Evolutionary conservation across 2,113 vertebrate genomes (phyloP).

Genomic region (Passer domesticus): DNA sequence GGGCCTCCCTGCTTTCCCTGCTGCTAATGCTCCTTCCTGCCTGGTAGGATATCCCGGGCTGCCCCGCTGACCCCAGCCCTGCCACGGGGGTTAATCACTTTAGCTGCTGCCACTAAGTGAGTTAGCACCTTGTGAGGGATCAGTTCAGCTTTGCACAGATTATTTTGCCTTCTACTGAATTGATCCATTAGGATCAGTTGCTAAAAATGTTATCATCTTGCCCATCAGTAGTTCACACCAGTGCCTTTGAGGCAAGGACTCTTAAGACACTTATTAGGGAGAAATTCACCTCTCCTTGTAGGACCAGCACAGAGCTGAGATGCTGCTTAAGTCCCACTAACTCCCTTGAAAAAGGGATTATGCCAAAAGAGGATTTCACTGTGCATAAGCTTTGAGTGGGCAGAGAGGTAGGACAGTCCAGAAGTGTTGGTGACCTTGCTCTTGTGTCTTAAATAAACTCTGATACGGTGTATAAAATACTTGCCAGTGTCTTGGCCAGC

Average conservation of each 20-base stretch:
- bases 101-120: slow-evolving; percentile 18
- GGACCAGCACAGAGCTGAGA: slow-evolving; percentile 3
- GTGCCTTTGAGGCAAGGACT: slow-evolving; percentile 55
- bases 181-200: slow-evolving; percentile 61
- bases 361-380: slow-evolving; percentile 47
- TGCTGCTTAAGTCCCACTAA: slow-evolving; percentile 29
- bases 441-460: neutral
- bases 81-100: slow-evolving; percentile 6
- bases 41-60: neutral
- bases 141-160: slow-evolving; percentile 64
- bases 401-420: slow-evolving; percentile 15
- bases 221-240: slow-evolving; percentile 31
- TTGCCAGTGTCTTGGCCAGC: neutral
- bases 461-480: neutral
- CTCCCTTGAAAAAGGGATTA: slow-evolving; percentile 30
- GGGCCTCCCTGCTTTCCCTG: neutral
- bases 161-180: slow-evolving; percentile 56
- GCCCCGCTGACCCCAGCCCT: neutral
- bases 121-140: slow-evolving; percentile 51
- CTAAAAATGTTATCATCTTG: slow-evolving; percentile 63
- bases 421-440: slow-evolving; percentile 12
- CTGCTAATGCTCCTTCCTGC: neutral
- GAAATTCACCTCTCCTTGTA: slow-evolving; percentile 57
- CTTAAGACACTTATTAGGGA: slow-evolving; percentile 66
- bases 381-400: slow-evolving; percentile 55